These are phyloP conservation scores for Alectura lathami DNA, from an alignment of 2,113 vertebrate species.

Conservation along the genomic window DNA sequence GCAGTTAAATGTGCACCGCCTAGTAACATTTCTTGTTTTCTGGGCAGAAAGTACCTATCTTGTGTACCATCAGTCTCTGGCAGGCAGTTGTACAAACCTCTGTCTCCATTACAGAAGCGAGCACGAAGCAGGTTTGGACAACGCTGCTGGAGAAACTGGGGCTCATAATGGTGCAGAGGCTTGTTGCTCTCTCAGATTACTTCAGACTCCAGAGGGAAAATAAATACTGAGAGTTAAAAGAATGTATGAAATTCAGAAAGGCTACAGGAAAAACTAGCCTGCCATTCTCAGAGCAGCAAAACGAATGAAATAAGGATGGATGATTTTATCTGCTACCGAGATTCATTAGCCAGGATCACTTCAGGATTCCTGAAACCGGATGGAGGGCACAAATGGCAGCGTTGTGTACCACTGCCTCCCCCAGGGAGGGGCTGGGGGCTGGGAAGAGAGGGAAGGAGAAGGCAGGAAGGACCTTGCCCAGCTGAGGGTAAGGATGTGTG, in stretches of 20 bases:
- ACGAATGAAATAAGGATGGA: constrained; percentile 19
- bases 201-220: constrained; percentile 54
- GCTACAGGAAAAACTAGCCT: constrained; percentile 30
- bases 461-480: background rate
- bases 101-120: background rate
- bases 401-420: background rate
- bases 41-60: constrained; percentile 15
- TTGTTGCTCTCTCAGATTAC: constrained; percentile 51
- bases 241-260: constrained; percentile 56
- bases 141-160: background rate
- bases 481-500: background rate
- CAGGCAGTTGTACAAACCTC: background rate
- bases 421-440: background rate
- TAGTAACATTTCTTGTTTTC: background rate
- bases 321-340: background rate
- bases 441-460: background rate
- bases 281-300: constrained; percentile 39
- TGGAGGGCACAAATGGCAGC: background rate
- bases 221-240: constrained; percentile 47
- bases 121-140: background rate
- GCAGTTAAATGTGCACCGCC: background rate
- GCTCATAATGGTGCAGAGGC: background rate
- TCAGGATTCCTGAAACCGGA: background rate
- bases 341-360: constrained; percentile 21
- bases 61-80: constrained; percentile 2